Evolutionary conservation across 2,797 vertebrate species (phyloP), one percentile per base, ranked within the genome.

Genomic region (Buceros bicornis): DNA sequence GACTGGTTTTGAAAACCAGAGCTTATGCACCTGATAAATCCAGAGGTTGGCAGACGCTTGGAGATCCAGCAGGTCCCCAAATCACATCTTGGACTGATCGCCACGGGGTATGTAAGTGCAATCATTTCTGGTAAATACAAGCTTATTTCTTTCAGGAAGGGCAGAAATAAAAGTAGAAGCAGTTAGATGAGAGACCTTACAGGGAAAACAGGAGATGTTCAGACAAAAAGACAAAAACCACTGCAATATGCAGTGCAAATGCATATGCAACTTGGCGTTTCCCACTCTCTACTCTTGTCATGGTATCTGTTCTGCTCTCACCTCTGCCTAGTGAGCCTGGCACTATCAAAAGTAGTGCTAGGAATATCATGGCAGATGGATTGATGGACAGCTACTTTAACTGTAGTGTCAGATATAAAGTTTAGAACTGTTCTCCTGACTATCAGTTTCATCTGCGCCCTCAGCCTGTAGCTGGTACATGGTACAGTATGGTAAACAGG

Each of bases 141-240:
- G 8, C n/a, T 37, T 45, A 0, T 87, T 48, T 65, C 24, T 72
- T 42, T 35, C n/a, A 51, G 28, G 25, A 77, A 85, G 25, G 10
- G 21, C 11, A 85, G 56, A 80, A 80, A 67, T 53, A 73, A 78
- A 91, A 80, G 48, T 31, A 62, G 29, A 70, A 83, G 29, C 20
- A 76, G 64, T 60, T n/a, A 87, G 66, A 70, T 77, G 71, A 64
- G 85, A 93, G 61, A 88, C n/a, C 33, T 91, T 78, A 50, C 48
- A 74, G n/a, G 8, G 61, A 79, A 88, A 85, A 91, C 29, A 73
- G 51, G 33, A 80, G 21, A 50, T 31, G 10, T 81, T 92, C 62
- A 76, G 58, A 69, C 79, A 87, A 84, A 89, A 90, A 87, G 43
- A 87, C 15, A 79, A 93, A 84, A 74, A 72, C 64, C 50, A 48